These are phyloP conservation scores for Diceros bicornis DNA, from an alignment of 2,797 vertebrate genomes.

Conservation along the genomic window DNA sequence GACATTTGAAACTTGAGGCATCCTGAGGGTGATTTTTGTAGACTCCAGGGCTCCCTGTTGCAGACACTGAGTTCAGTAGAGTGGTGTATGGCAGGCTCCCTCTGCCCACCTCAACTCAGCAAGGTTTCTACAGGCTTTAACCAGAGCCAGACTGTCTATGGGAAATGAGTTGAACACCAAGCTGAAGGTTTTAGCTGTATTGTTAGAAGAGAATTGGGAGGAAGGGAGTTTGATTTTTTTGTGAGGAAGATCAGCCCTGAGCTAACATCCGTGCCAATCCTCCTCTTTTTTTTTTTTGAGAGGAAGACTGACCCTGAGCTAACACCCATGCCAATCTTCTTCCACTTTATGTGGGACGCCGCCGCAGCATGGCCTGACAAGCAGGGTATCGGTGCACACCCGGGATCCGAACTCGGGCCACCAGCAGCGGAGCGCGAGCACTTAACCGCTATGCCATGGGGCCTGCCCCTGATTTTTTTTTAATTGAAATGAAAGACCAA, in stretches of 20 bases:
- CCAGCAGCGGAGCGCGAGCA: too few relatives aligned
- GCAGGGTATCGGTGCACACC: too few relatives aligned
- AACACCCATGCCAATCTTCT: too few relatives aligned
- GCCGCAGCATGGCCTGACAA: too few relatives aligned
- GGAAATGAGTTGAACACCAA: neutral
- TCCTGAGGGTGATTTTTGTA: neutral
- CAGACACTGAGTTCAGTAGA: neutral
- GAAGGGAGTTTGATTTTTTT: neutral
- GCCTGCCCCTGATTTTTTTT: neutral
- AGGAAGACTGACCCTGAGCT: too few relatives aligned
- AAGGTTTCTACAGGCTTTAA: neutral
- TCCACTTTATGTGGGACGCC: too few relatives aligned
- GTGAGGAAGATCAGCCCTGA: too few relatives aligned
- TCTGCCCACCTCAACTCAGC: rapidly evolving
- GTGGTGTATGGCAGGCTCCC: neutral
- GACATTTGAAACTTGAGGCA: neutral
- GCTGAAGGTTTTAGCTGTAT: neutral
- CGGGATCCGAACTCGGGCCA: too few relatives aligned
- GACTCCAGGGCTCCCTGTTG: neutral
- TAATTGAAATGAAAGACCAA: neutral
- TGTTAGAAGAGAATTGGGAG: neutral
- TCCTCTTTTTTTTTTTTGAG: too few relatives aligned
- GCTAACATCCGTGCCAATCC: too few relatives aligned
- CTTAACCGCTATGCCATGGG: too few relatives aligned
- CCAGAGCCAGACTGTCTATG: neutral